These are phyloP conservation scores for Carterocephalus palaemon DNA, from an alignment of 2,888 invertebrate species.

Conservation along the genomic window DNA sequence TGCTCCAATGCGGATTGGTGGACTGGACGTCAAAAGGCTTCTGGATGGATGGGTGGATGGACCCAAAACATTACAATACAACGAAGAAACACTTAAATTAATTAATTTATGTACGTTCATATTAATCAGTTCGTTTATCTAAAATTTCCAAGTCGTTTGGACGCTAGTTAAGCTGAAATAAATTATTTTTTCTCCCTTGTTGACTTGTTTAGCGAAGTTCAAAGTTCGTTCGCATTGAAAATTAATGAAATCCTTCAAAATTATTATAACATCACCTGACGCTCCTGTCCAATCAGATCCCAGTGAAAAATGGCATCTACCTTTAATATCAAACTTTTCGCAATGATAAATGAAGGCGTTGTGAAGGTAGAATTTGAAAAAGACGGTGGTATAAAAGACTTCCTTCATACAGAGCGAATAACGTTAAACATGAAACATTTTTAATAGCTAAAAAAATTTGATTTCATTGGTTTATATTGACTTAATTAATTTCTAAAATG, in stretches of 20 bases:
- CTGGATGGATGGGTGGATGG: no score
- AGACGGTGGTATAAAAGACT: neutral
- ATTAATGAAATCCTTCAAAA: conserved; percentile 32
- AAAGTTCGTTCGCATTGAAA: conserved; percentile 30
- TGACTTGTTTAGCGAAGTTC: conserved; percentile 25
- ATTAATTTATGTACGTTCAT: no score
- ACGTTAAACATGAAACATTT: neutral
- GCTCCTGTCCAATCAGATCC: conserved; percentile 48
- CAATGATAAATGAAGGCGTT: conserved; percentile 45
- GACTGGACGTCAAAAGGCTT: no score
- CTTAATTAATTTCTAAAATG: no score
- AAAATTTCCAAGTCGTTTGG: neutral
- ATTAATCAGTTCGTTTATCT: neutral
- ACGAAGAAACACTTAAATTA: no score
- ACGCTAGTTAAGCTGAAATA: conserved; percentile 8
- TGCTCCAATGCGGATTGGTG: no score
- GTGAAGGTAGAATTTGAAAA: conserved; percentile 44
- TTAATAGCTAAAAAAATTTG: no score
- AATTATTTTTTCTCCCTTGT: conserved; percentile 17
- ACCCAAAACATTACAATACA: no score
- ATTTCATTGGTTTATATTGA: no score
- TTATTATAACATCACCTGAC: conserved; percentile 37
- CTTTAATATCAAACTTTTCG: conserved; percentile 45
- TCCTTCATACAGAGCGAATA: neutral
- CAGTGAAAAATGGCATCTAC: conserved; percentile 54